Conservation (phyloP, 2,797 vertebrate species). For the Champsocephalus esox region DNA sequence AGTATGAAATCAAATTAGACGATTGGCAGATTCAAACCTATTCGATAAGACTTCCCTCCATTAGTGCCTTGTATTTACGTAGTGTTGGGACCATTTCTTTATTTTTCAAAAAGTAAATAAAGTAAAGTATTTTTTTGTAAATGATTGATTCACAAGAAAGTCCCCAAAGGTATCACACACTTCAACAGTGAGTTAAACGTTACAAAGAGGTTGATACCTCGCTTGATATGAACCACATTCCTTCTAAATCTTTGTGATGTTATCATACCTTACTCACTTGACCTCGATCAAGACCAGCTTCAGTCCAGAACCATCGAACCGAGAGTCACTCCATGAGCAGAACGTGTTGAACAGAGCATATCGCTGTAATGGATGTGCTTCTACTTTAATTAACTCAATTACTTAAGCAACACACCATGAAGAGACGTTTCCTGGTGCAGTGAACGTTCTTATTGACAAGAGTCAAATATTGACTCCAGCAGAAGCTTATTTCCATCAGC, state of each 20-base stretch:
- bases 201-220: too few relatives aligned
- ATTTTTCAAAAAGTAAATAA: too few relatives aligned
- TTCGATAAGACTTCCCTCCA: too few relatives aligned
- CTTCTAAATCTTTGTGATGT: not conserved
- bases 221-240: too few relatives aligned
- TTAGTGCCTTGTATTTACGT: too few relatives aligned
- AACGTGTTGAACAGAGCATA: not conserved
- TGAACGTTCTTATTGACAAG: slow-evolving; percentile 17
- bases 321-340: not conserved
- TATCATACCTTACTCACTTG: not conserved
- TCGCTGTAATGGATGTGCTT: not conserved
- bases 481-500: slow-evolving; percentile 18
- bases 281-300: not conserved
- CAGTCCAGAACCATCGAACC: not conserved
- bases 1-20: too few relatives aligned
- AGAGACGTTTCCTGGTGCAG: slow-evolving; percentile 18
- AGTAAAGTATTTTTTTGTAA: too few relatives aligned
- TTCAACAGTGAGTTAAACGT: too few relatives aligned
- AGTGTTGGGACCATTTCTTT: too few relatives aligned
- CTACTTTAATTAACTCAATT: not conserved
- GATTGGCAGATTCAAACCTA: too few relatives aligned
- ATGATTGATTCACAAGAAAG: too few relatives aligned
- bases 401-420: not conserved
- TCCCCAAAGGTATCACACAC: too few relatives aligned
- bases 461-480: slow-evolving; percentile 1